Conservation (phyloP, 2,797 vertebrate genomes). For the Ceryle rudis region DNA sequence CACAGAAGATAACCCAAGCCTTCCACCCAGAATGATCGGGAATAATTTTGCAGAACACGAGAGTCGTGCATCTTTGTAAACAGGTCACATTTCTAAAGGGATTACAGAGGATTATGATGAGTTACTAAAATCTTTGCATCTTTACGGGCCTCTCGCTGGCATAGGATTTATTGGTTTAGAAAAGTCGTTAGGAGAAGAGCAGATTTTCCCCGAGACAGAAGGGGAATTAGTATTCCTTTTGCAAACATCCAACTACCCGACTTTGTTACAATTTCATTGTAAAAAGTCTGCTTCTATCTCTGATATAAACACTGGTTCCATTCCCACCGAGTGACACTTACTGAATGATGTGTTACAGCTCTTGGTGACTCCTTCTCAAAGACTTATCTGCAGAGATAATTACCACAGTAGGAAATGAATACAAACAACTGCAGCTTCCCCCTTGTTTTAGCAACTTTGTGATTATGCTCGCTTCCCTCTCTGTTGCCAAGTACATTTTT, state of each 20-base stretch:
- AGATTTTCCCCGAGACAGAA: not conserved
- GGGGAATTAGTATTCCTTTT: not conserved
- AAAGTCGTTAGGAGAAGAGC: not conserved
- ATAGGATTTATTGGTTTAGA: not conserved
- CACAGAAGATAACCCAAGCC: not conserved
- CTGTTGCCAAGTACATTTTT: not conserved
- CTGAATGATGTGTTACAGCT: not conserved
- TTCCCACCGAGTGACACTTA: not conserved
- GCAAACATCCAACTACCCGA: not conserved
- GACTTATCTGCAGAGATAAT: conserved; percentile 3
- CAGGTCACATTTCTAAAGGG: not conserved
- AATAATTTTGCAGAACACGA: not conserved
- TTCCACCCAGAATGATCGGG: not conserved
- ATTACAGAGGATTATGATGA: not conserved
- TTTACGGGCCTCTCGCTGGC: not conserved
- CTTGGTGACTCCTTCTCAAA: not conserved
- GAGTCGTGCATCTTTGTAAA: not conserved
- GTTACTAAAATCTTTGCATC: not conserved
- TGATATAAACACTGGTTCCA: not conserved
- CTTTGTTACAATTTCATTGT: not conserved
- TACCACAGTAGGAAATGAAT: not conserved
- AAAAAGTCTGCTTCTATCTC: not conserved
- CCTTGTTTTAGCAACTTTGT: not conserved
- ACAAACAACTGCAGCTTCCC: not conserved
- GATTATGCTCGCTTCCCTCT: not conserved